A percentile compares a stretch with the other conserved stretches of the same genome.
Conservation (phyloP, 1,140 invertebrate genomes). For the Drosophila erecta region DNA sequence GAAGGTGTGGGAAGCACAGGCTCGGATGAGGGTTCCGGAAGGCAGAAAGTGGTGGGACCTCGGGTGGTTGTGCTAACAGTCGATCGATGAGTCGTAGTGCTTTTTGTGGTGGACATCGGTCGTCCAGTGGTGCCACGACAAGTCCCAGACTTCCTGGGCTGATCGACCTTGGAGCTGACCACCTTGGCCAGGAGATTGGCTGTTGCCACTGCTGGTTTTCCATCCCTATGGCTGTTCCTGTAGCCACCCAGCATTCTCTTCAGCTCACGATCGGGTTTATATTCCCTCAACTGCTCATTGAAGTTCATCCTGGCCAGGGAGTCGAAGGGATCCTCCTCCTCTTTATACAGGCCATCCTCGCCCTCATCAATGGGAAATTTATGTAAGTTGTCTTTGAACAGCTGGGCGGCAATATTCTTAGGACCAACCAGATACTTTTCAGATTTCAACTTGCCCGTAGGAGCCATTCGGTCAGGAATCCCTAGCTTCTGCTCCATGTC, state of each 20-base stretch:
- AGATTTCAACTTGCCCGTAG: background rate
- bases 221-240: background rate
- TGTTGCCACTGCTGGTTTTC: background rate
- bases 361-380: background rate
- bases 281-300: background rate
- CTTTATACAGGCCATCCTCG: no score
- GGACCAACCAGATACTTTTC: background rate
- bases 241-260: constrained; percentile 11
- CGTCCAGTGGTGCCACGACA: background rate
- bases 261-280: constrained; percentile 18
- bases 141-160: background rate
- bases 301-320: background rate
- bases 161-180: background rate
- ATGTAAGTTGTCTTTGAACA: background rate
- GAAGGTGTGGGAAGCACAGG: background rate
- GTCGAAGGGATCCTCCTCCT: background rate
- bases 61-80: background rate
- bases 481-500: constrained; percentile 2
- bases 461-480: no score
- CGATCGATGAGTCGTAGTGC: background rate
- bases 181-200: constrained; percentile 13
- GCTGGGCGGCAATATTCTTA: background rate
- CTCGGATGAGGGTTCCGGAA: constrained; percentile 2
- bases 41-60: background rate
- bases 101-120: background rate